Conservation (phyloP, 2,888 invertebrate genomes). For the Hirtodrosophila cameraria region DNA sequence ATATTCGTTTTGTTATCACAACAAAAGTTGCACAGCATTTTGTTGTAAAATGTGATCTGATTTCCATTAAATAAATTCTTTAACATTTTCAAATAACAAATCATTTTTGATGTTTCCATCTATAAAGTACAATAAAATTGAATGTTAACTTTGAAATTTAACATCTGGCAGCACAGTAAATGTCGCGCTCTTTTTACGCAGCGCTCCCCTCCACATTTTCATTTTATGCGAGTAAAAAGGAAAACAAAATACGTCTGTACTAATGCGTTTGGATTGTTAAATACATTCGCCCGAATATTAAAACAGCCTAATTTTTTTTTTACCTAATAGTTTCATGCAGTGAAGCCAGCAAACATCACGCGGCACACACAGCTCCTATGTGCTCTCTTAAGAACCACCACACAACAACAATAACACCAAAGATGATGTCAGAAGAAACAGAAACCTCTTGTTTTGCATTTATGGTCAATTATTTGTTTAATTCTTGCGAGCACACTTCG, state of each 20-base stretch:
- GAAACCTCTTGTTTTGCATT: constrained; percentile 15
- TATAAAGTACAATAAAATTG: no score
- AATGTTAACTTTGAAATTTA: neutral
- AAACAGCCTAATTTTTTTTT: neutral
- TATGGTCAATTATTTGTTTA: neutral
- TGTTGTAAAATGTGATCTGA: neutral
- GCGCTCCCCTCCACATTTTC: constrained; percentile 22
- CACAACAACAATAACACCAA: neutral
- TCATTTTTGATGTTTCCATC: no score
- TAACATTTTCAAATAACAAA: neutral
- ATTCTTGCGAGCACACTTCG: constrained; percentile 10
- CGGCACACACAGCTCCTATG: constrained; percentile 4
- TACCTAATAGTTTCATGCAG: neutral
- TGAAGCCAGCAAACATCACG: neutral
- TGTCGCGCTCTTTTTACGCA: constrained; percentile 58
- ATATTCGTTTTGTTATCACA: constrained; percentile 42
- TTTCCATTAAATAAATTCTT: neutral
- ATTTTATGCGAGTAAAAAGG: constrained; percentile 30
- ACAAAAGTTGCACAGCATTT: constrained; percentile 9
- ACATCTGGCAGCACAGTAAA: constrained; percentile 43
- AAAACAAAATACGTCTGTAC: constrained; percentile 13
- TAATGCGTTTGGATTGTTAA: neutral
- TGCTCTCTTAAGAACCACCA: neutral
- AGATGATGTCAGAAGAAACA: neutral
- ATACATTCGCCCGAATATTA: neutral